Base-by-base conservation (phyloP, 2,113 vertebrate genomes). In the Acrocephalus kingi region DNA sequence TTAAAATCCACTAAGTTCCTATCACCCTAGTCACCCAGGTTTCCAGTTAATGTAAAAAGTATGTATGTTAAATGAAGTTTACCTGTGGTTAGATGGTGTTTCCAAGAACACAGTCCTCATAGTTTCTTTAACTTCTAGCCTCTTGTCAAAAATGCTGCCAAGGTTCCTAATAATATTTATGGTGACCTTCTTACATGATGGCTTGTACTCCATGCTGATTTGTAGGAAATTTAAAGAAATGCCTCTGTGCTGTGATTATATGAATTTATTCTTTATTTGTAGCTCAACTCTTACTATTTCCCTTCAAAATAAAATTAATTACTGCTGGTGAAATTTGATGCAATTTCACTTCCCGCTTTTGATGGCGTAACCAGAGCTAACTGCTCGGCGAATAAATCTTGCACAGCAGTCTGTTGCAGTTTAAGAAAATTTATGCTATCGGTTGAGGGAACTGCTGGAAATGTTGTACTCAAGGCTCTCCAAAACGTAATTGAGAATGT, bases 401-500 rank as follows among this genome's bases (percentile, higher is more conserved):
- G 52, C 48, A 52, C 35, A 93, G 79, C 81, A 77, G 46, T 81
- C 91, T 89, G 74, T 91, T 95, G 96, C 67, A 93, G 46, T 87
- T 96, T 84, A 96, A 93, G 68, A 91, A 97, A 97, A 97, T 98
- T 93, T 96, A 97, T 97, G 94, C 74, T 84, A 11, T 56, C 33
- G 7, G 66, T 91, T 95, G 94, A 96, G 91, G 92, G 84, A 96
- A 90, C 94, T 91, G 67, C 79, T 93, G 75, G 72, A 89, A 91
- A 93, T 69, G 88, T 76, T 96, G 90, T 93, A 96, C 96, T 87
- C 64, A 75, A 81, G 92, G 83, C 90, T 96, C 87, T 97, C 96
- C 87, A 97, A 93, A 97, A 92, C 25, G 84, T 96, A 97, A 97
- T 97, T 97, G 96, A 90, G 94, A 96, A 89, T 96, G 94, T 97